phyloP scores from a whole-genome alignment of 2,113 vertebrate species.

The Etheostoma cragini region DNA sequence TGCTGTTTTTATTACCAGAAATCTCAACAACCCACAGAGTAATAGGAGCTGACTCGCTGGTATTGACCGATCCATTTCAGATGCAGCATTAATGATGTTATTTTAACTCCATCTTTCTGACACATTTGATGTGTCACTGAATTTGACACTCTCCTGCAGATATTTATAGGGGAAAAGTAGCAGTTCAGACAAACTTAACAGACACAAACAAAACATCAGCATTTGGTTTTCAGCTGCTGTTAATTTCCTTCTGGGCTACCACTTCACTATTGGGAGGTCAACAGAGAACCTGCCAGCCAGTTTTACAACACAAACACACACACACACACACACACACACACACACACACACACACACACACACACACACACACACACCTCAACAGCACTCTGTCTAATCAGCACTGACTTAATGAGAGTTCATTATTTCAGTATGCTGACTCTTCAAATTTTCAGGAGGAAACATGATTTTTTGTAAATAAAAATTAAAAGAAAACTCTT shows the following conservation, averaged over 20 bases:
- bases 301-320: constrained; percentile 19
- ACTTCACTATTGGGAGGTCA: constrained; percentile 16
- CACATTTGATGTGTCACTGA: background rate
- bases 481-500: constrained; percentile 3
- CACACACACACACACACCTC: background rate
- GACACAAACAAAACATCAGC: constrained; percentile 35
- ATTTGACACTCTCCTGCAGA: background rate
- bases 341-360: background rate
- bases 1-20: background rate
- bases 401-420: constrained; percentile 43
- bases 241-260: constrained; percentile 22
- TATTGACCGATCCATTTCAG: background rate
- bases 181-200: constrained; percentile 24
- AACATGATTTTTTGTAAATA: background rate
- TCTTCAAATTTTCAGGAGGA: constrained; percentile 41
- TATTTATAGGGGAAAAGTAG: background rate
- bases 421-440: constrained; percentile 44
- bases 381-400: constrained; percentile 33
- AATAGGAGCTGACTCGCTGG: background rate
- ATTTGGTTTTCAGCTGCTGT: constrained; percentile 35
- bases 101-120: background rate
- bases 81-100: background rate
- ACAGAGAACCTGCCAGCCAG: constrained; percentile 4
- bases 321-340: too few species aligned
- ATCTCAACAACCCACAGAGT: background rate